A percentile compares a stretch with the other conserved stretches of the same genome.
Conservation (phyloP, 2,113 vertebrate species). For the Eidolon helvum region DNA sequence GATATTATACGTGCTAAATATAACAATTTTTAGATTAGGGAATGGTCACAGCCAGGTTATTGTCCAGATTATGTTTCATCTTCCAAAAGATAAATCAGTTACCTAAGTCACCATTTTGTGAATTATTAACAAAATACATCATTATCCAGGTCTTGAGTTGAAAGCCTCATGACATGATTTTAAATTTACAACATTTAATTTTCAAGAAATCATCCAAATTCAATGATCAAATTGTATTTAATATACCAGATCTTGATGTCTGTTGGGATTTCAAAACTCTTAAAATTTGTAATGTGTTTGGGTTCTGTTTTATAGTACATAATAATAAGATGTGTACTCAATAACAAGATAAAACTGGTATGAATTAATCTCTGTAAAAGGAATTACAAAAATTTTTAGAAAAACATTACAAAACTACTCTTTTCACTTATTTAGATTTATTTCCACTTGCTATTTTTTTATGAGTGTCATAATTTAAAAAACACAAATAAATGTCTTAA, state of each 20-base stretch:
- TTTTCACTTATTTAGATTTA: neutral
- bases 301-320: neutral
- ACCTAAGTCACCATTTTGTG: neutral
- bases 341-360: neutral
- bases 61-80: neutral
- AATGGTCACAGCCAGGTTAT: neutral
- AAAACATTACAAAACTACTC: neutral
- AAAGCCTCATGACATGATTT: slow-evolving; percentile 7
- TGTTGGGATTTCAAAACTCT: neutral
- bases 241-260: neutral
- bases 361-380: slow-evolving; percentile 8
- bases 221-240: slow-evolving; percentile 31
- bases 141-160: neutral
- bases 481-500: neutral
- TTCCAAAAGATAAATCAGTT: slow-evolving; percentile 50
- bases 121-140: slow-evolving; percentile 59
- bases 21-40: neutral
- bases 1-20: neutral
- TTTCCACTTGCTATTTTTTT: slow-evolving; percentile 10
- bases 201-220: neutral
- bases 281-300: neutral
- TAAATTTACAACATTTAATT: slow-evolving; percentile 17
- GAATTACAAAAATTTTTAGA: slow-evolving; percentile 9
- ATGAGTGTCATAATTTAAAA: neutral
- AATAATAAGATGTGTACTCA: neutral